Evolutionary conservation across 2,888 invertebrate species (phyloP), one percentile per base, ranked within the genome.

Genomic region (Synanthedon vespiformis): DNA sequence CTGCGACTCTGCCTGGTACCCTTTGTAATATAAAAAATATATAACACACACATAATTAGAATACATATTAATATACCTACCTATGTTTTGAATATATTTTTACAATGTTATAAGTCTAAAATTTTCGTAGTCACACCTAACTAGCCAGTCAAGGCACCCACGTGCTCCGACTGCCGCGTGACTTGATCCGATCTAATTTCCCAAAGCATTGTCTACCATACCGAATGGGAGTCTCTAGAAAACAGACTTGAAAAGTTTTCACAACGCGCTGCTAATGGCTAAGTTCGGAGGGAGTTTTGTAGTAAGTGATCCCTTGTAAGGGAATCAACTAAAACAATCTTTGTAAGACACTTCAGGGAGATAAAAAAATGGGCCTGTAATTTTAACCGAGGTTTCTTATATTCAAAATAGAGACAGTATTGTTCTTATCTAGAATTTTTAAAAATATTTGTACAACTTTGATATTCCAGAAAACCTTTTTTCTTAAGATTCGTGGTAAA

Each of bases 391-490:
- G 27, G 8, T 34, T 34, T 34, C 34, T 34, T 34, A 34, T 10
- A 34, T 34, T 34, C 34, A 34, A 34, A 8, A 34, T 34, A 34
- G 10, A 44, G 14, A 44, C 14, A n/a, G 14, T 44, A 13, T 44
- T 44, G 13, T 13, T 44, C 51, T 53, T 55, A 53, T 55, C 53
- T 48, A 58, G 68, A 74, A 71, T 68, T 73, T 73, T 67, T 59
- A 64, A 71, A 75, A 79, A 79, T 77, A 74, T 80, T 77, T 75
- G 72, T 70, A 65, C 70, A 70, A 77, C 67, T 78, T 56, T 57
- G 53, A 53, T 34, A 34, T 72, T 73, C 72, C 63, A 68, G 65
- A 61, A 66, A 70, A 72, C 68, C 68, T 69, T 74, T 72, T 70
- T 69, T 64, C 63, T 61, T 61, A 58, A 66, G 64, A 69, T 65